Evolutionary conservation across 2,888 invertebrate species (phyloP).

Genomic region (Serripes groenlandicus): DNA sequence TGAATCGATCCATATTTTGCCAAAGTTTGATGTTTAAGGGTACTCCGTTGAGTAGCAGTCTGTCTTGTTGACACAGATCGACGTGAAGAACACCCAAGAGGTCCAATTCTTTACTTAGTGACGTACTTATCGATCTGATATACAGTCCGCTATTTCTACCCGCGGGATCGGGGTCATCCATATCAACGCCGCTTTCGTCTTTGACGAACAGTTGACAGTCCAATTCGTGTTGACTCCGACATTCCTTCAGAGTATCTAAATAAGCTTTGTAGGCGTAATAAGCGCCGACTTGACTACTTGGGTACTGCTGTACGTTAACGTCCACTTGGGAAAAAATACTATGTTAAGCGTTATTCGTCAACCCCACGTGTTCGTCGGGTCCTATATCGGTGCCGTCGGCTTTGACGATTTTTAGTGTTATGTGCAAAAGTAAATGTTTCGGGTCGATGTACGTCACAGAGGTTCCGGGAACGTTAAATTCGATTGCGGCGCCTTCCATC

Average conservation of each 20-base stretch:
- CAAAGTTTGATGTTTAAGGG: conserved; percentile 28
- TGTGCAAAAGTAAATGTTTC: conserved; percentile 9
- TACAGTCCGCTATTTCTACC: conserved; percentile 25
- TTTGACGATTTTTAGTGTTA: conserved; percentile 43
- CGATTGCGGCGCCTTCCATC: conserved; percentile 21
- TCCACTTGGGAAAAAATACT: conserved; percentile 40
- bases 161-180: conserved; percentile 34
- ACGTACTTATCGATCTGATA: conserved; percentile 21
- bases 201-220: conserved; percentile 36
- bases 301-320: conserved; percentile 32
- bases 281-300: conserved; percentile 31
- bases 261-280: conserved; percentile 40
- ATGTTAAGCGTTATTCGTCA: conserved; percentile 37
- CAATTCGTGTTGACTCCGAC: conserved; percentile 15
- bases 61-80: conserved; percentile 51
- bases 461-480: conserved; percentile 39
- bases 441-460: conserved; percentile 31
- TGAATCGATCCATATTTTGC: conserved; percentile 6
- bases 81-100: conserved; percentile 32
- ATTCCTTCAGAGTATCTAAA: conserved; percentile 14
- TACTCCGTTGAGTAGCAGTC: conserved; percentile 41
- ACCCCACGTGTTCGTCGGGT: conserved; percentile 13
- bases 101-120: conserved; percentile 19
- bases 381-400: conserved; percentile 21
- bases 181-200: conserved; percentile 12